Percentiles rank a stretch among this genome's conserved stretches.
Evolutionary conservation across 1,140 invertebrate species (phyloP).

Genomic region (Drosophila suzukii): DNA sequence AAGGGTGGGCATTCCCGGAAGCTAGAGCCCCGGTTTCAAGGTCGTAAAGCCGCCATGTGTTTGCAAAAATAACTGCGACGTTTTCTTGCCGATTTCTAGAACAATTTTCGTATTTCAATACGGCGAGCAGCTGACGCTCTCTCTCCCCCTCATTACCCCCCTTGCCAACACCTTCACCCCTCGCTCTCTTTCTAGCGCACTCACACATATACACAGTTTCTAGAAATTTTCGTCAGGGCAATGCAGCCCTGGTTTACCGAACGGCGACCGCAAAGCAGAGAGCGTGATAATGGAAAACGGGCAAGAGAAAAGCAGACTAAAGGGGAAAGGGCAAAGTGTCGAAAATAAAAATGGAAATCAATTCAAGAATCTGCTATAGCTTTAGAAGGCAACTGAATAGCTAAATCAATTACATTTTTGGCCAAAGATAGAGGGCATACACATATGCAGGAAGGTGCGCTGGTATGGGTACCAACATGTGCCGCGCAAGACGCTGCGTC

Average conservation of each 20-base stretch:
- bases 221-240: conserved; percentile 72
- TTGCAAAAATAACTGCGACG: conserved; percentile 48
- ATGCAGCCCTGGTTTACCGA: conserved; percentile 70
- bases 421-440: conserved; percentile 17
- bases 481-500: conserved; percentile 56
- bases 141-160: not conserved
- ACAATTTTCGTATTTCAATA: conserved; percentile 68
- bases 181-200: conserved; percentile 12
- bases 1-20: conserved; percentile 28
- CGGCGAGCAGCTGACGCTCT: conserved; percentile 67
- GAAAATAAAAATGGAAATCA: conserved; percentile 28
- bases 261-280: conserved; percentile 58
- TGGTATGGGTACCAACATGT: conserved; percentile 52
- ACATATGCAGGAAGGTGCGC: not conserved
- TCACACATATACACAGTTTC: conserved; percentile 53
- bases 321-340: conserved; percentile 53
- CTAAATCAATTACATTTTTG: conserved; percentile 7
- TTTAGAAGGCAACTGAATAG: conserved; percentile 22
- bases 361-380: conserved; percentile 35
- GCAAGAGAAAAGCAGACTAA: conserved; percentile 39
- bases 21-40: conserved; percentile 49
- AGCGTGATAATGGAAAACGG: conserved; percentile 49
- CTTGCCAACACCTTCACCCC: not conserved
- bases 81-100: conserved; percentile 65
- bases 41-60: conserved; percentile 35